These are phyloP conservation scores for Archilochus colubris DNA, from an alignment of 2,113 vertebrate species.

Conservation along the genomic window DNA sequence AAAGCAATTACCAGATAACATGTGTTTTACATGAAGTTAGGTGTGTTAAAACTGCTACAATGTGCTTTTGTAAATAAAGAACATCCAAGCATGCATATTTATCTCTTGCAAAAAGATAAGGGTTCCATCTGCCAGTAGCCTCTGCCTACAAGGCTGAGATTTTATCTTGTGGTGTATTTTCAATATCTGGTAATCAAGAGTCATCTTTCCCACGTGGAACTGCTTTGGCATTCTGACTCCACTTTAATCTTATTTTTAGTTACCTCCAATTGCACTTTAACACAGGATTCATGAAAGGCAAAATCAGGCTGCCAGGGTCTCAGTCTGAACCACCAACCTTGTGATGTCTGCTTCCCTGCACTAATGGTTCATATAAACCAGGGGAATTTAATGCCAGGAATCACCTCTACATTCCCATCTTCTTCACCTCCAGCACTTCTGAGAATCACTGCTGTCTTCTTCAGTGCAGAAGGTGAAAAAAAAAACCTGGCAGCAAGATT, in stretches of 20 bases:
- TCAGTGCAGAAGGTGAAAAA: not conserved
- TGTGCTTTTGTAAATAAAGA: conserved; percentile 73
- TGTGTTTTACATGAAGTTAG: conserved; percentile 57
- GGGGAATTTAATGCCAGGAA: conserved; percentile 65
- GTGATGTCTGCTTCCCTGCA: conserved; percentile 58
- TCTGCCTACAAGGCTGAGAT: not conserved
- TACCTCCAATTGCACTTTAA: conserved; percentile 7
- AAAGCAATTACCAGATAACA: conserved; percentile 35
- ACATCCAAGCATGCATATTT: conserved; percentile 43
- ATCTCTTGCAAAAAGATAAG: conserved; percentile 69
- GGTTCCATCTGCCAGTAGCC: conserved; percentile 43
- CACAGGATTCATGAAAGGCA: conserved; percentile 62
- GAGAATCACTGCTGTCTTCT: conserved; percentile 50
- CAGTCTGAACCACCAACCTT: conserved; percentile 30
- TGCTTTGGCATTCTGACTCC: conserved; percentile 21
- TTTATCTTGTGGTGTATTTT: conserved; percentile 46
- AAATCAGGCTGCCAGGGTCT: conserved; percentile 40
- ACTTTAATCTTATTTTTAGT: conserved; percentile 34
- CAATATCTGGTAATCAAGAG: not conserved
- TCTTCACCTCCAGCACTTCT: not conserved
- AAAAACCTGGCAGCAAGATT: not conserved
- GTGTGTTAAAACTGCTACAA: conserved; percentile 62
- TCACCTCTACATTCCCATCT: conserved; percentile 44
- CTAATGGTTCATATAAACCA: conserved; percentile 64
- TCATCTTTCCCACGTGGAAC: conserved; percentile 34